Evolutionary conservation across 2,113 vertebrate species (phyloP).

Genomic region (Lophochroa leadbeateri): DNA sequence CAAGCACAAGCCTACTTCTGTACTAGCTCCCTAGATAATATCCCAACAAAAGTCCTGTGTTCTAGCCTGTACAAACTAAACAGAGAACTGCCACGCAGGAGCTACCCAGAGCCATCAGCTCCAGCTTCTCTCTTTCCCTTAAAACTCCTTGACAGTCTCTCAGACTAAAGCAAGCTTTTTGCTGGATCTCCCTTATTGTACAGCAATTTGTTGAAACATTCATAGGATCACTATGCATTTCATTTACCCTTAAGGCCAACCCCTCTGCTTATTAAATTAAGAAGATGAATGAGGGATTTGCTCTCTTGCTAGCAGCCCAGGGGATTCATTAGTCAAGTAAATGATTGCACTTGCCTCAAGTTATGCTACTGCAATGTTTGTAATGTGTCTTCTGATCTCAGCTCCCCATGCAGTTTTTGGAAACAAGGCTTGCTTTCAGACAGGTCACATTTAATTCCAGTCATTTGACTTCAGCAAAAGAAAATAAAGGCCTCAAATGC

Average conservation of each 20-base stretch:
- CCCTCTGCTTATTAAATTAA: constrained; percentile 71
- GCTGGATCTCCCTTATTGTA: constrained; percentile 17
- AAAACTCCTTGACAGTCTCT: neutral
- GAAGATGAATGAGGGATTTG: constrained; percentile 61
- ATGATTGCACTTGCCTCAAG: constrained; percentile 64
- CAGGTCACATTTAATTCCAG: constrained; percentile 57
- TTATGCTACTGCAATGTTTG: constrained; percentile 67
- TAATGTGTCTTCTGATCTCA: constrained; percentile 58
- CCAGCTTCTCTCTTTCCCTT: neutral
- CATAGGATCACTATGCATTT: constrained; percentile 5
- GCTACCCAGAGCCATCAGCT: neutral
- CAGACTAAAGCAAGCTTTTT: neutral
- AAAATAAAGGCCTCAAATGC: constrained; percentile 27
- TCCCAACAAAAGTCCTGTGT: neutral
- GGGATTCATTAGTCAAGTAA: constrained; percentile 72
- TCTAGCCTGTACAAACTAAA: neutral
- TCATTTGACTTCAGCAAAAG: constrained; percentile 27
- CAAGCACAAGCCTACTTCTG: neutral
- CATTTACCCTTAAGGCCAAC: constrained; percentile 53
- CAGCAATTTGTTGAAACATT: constrained; percentile 55
- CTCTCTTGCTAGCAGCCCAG: constrained; percentile 58
- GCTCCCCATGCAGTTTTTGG: constrained; percentile 26
- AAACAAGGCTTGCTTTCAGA: constrained; percentile 58
- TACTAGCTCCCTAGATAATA: neutral
- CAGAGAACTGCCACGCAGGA: neutral